Evolutionary conservation across 2,888 invertebrate genomes (phyloP), one percentile per base, ranked within the genome.

Genomic region (Rhamphomyia laevipes): DNA sequence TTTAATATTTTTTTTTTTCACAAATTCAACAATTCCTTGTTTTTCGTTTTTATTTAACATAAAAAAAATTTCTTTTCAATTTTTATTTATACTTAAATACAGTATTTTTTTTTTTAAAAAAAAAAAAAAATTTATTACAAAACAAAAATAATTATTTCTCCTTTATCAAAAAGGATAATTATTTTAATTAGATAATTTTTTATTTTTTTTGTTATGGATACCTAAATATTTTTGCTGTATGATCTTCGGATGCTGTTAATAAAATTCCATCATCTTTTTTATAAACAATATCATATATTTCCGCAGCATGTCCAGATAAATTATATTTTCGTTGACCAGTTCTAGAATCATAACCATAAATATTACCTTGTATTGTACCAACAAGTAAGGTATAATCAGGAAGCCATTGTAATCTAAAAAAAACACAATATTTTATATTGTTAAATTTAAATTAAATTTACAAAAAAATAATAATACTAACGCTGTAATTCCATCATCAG

Each of bases 271-370:
- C 76, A 62, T 79, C 74, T 23, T 78, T 76, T 61, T 83, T 81
- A 59, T 83, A 77, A 50, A 72, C 73, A 52, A 88, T 68, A 63
- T 89, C 88, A 53, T 92, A 77, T 50, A 93, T 77, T 62, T 83
- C 82, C 10, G 80, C 78, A 49, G 70, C 72, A 64, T 93, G 91
- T 5, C 92, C 90, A 11, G 63, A 78, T 51, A 86, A 74, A 43
- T 73, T 72, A 43, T 77, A 73, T 43, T 76, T 71, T 17, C 77
- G 66, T 48, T 76, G 70, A 2, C 89, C 89, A 35, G 77, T 80
- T 58, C 84, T 78, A 9, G 80, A 81, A 62, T 92, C 86, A 63
- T 84, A 88, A 4, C 80, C 77, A 59, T 84, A 77, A n/a, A 93
- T 65, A 42, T 80, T 77, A 9, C 92, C 93, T 65, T 87, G 86